Conservation (phyloP, 92 coral and sea anemone genomes). For the Meandrina meandrites region DNA sequence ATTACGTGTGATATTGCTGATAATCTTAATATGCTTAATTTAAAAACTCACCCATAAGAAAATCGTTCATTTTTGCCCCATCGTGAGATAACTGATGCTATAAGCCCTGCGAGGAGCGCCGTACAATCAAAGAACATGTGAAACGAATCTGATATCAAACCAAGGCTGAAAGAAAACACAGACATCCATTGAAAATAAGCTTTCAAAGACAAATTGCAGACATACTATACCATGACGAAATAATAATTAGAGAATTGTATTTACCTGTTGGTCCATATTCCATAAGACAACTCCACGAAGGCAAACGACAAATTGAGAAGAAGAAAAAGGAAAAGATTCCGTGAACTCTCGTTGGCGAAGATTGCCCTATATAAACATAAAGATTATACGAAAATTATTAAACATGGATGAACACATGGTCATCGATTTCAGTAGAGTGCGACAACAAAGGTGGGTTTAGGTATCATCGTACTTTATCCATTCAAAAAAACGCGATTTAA, state of each 20-base stretch:
- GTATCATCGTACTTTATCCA: conserved; percentile 74
- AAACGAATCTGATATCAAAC: conserved; percentile 95
- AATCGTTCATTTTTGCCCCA: conserved; percentile 97
- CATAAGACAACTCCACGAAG: conserved; percentile 89
- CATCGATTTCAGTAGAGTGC: neutral
- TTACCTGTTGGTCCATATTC: conserved; percentile 99
- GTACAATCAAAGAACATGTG: conserved; percentile 99
- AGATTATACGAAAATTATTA: neutral
- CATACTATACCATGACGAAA: too few relatives aligned
- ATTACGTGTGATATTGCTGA: neutral
- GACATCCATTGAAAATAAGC: neutral
- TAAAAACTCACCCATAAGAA: conserved; percentile 72
- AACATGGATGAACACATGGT: neutral
- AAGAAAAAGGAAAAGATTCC: conserved; percentile 91
- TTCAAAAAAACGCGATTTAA: conserved; percentile 71
- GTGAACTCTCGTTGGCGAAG: conserved; percentile 77
- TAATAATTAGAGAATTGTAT: too few relatives aligned
- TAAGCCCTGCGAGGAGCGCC: conserved; percentile 97
- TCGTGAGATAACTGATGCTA: conserved; percentile 91
- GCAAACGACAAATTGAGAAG: conserved; percentile 90
- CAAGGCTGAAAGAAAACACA: conserved; percentile 72
- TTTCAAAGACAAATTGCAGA: neutral
- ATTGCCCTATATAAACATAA: conserved; percentile 65
- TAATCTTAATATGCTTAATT: too few relatives aligned
- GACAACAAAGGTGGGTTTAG: neutral